Base-by-base conservation (phyloP, 2,113 vertebrate genomes). In the Chionodraco myersi region DNA sequence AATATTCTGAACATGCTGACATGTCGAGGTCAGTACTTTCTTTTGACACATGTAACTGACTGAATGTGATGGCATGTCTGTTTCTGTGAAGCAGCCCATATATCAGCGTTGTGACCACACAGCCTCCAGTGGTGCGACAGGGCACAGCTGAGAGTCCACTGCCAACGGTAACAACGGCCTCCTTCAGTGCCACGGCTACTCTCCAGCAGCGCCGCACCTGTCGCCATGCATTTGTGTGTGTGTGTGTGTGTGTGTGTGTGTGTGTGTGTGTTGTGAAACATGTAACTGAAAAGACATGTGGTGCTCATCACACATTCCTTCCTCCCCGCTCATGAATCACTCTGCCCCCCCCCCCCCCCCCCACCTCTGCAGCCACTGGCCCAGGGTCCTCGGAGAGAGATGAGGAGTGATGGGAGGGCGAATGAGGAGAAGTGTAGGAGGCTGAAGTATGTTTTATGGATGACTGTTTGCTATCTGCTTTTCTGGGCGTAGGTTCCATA, bases 251-350 rank as follows among this genome's bases (percentile, higher is more conserved):
- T 4, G 30, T 4, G 30, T 30, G 30, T 30, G 30, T 30, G 30
- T 30, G 36, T 7, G 36, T 41, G 36, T 41, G 36, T 41, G 36
- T 41, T 70, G 76, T 49, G 30, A 68, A 66, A 77, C 86, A 75
- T 74, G 72, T 41, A 88, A 77, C 76, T 62, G 72, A 69, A 86
- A 78, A 82, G 82, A 86, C 89, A 91, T 88, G 84, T 83, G 89
- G 87, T 67, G 75, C 79, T 85, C 77, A 41, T 76, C n/a, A 64
- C 51, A 64, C 84, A 92, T 92, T 92, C 91, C 90, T 89, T 81
- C 86, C 16, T 12, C 64, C 74, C 62, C 0, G 41, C 76, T 88
- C 89, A 89, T 92, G 84, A 92, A 90, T 91, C 90, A 92, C 75
- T 65, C 58, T 48, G 53, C 59, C 77, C 26, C 26, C 26, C 26